Evolutionary conservation across 2,113 vertebrate genomes (phyloP), one percentile per base, ranked within the genome.

Genomic region (Leptobrachium ailaonicum): DNA sequence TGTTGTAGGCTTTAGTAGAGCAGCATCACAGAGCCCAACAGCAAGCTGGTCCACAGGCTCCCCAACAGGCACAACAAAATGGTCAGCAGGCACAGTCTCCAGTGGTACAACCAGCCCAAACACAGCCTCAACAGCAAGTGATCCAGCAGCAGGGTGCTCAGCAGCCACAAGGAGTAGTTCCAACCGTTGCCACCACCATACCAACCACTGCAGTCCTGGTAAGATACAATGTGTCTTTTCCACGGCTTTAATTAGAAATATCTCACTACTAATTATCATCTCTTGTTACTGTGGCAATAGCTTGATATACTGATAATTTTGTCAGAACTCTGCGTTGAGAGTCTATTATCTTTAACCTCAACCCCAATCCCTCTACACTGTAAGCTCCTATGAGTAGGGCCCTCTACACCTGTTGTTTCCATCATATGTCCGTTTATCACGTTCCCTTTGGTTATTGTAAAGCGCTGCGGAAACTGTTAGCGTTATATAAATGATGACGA

Each of bases 201-300:
- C 92, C 96, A 79, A 96, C 93, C 71, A 93, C 95, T 0, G 94
- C 96, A 6, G 95, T 97, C 71, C 87, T 98, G 95, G 97, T 99
- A 87, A 96, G 95, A 40, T 40, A 41, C 40, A 43, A 66, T 20
- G n/a, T 14, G 58, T 8, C 58, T 14, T 62, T 62, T 62, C 58
- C 58, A 62, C 6, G 58, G 13, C 13, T 62, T 62, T 62, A 12
- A 62, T 14, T 56, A 56, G 53, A 56, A 62, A 62, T 12, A 62
- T 6, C 58, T 62, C n/a, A 62, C 58, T 12, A 20, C 20, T 32
- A 32, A 32, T 32, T 32, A 32, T 32, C 20, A 32, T 32, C 20
- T 32, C 20, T 32, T 32, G 20, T 32, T 32, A 32, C 20, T 32
- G 20, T 32, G 20, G 20, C 20, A 32, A 32, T 32, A 32, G 20